Evolutionary conservation across 1,140 invertebrate genomes (phyloP).

Genomic region (Drosophila malerkotliana): DNA sequence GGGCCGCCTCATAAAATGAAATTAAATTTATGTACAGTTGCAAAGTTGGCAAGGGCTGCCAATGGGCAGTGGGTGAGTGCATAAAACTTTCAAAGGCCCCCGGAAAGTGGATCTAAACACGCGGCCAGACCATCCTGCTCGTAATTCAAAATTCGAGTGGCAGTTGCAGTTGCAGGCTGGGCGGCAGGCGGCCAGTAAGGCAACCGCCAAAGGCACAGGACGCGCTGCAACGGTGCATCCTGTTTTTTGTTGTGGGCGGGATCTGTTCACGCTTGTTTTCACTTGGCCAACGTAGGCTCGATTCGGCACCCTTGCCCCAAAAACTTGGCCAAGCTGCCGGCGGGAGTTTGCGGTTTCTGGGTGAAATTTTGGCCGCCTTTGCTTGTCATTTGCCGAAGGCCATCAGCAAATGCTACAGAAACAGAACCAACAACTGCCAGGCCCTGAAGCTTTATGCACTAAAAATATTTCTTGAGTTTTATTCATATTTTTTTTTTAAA

Average conservation of each 20-base stretch:
- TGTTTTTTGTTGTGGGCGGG: slow-evolving; percentile 56
- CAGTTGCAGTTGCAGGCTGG: slow-evolving; percentile 43
- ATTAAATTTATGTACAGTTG: slow-evolving; percentile 81
- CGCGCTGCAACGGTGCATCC: slow-evolving; percentile 67
- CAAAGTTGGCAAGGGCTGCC: slow-evolving; percentile 57
- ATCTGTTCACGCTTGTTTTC: slow-evolving; percentile 73
- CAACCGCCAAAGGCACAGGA: slow-evolving; percentile 64
- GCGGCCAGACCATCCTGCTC: slow-evolving; percentile 46
- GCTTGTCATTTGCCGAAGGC: slow-evolving; percentile 32
- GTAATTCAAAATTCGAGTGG: slow-evolving; percentile 81
- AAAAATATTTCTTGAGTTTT: background rate
- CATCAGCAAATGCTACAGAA: slow-evolving; percentile 11
- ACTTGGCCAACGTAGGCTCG: slow-evolving; percentile 34
- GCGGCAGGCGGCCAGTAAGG: slow-evolving; percentile 24
- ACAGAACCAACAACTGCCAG: slow-evolving; percentile 11
- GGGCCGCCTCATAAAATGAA: slow-evolving; percentile 74
- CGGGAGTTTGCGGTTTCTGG: slow-evolving; percentile 34
- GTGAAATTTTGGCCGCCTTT: slow-evolving; percentile 33
- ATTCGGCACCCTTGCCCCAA: background rate
- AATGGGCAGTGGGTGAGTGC: slow-evolving; percentile 20
- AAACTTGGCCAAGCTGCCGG: slow-evolving; percentile 31
- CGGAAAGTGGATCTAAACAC: slow-evolving; percentile 74
- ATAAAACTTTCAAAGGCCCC: slow-evolving; percentile 73
- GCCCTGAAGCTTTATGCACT: slow-evolving; percentile 5
- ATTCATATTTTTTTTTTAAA: background rate